Evolutionary conservation across 30 jellyfish, hydroid and myxozoan species (phyloP), one percentile per base, ranked within the genome.

Genomic region (Pseudorhiza aurosa): DNA sequence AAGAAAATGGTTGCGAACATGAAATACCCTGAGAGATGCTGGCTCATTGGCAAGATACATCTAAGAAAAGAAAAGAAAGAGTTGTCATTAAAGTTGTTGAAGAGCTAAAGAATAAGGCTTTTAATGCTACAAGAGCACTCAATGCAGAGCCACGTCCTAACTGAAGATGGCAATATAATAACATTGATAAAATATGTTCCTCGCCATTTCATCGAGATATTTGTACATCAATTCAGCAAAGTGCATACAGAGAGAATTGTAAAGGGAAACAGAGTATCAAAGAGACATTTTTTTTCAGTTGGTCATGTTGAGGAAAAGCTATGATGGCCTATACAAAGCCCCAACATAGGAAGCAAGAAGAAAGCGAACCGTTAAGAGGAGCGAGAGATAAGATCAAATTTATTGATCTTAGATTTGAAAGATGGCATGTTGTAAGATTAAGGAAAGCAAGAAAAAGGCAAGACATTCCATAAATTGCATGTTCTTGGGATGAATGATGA

Each of bases 1-100:
- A 63, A 63, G 57, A 63, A 63, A 37, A 63, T 63, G 77, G 77
- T 63, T 30, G 63, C 29, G 6, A 63, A n/a, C 42, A 63, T 63
- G 77, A 37, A 63, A 37, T 63, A 58, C 57, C 77, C 77, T 21
- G 82, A 29, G 59, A 31, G 37, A 28, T 35, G 32, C 50, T 76
- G 30, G 43, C 14, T 59, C 25, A 56, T 44, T 57, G 88, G 83
- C 77, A 37, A 8, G 77, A 63, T 29, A 31, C 57, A 58, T 29
- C 81, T 8, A 65, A 25, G 62, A 22, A 8, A 18, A 63, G 77
- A 4, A 31, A 28, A 30, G 77, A 63, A 63, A 63, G 42, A 58
- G 58, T 37, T 63, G 58, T 63, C 57, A 25, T 63, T 28, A 28
- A 15, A 25, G 71, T 57, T 21, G 44, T 57, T 17, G 15, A 57